Base-by-base conservation (phyloP, 2,797 vertebrate genomes). In the Acanthiza pusilla region DNA sequence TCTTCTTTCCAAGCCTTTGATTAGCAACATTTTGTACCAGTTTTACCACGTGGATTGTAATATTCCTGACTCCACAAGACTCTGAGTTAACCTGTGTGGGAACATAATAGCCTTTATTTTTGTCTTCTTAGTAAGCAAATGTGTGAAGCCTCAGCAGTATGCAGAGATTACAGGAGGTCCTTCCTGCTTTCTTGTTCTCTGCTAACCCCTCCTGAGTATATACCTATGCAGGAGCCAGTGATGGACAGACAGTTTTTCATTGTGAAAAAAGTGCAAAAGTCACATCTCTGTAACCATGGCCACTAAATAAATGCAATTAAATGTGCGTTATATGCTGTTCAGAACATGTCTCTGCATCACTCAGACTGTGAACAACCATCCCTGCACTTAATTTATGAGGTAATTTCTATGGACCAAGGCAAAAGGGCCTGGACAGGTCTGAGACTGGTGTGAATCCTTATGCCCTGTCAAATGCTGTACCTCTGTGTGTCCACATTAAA, bases 1-100 rank as follows among this genome's bases (percentile, higher is more conserved):
- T 86, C 83, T 77, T 83, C 60, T 72, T 91, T 89, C 26, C 72
- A 87, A 79, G 78, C 50, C 55, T 95, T 84, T 82, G 95, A 85
- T 93, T 79, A 91, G 77, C 63, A 94, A 65, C 42, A 43, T 82
- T 97, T 94, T 71, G 16, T 68, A 94, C 77, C 43, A 48, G n/a
- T 90, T 95, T 90, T 81, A 61, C 25, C 51, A 84, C 0, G 0
- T 71, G 77, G 45, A 73, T 42, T 88, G 34, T 47, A 57, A 61
- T 73, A 43, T 16, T 88, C 26, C 32, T 8, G 3, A 73, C 38
- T 89, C 63, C 32, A 26, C n/a, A 72, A 54, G 67, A 30, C 48
- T 72, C 65, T 60, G 67, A 82, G 53, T 84, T 92, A 95, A 66
- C 60, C 40, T 47, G 32, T 80, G 53, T 78, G 36, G 32, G 62